A percentile compares a stretch with the other conserved stretches of the same genome.
These are phyloP conservation scores for Argyra leucocephala DNA, from an alignment of 2,888 invertebrate species.

Conservation along the genomic window DNA sequence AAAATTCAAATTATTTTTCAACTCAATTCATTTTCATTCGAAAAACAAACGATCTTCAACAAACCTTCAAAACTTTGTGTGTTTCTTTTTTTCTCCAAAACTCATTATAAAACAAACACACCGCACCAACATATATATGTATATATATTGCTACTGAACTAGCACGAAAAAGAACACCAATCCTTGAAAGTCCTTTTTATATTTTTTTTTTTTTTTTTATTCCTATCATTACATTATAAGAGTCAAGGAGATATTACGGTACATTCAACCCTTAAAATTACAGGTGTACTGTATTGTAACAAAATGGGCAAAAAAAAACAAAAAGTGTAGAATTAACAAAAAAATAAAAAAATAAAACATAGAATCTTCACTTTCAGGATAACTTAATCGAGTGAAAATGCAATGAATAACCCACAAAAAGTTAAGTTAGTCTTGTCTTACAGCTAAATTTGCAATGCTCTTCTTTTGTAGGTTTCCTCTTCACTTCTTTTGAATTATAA, in stretches of 20 bases:
- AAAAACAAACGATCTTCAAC: no score
- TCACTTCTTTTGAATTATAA: no score
- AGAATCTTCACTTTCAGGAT: background rate
- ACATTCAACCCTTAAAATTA: background rate
- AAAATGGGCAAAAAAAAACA: background rate
- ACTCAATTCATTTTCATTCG: no score
- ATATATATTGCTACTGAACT: no score
- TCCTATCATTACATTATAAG: background rate
- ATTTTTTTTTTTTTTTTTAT: background rate
- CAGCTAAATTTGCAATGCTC: background rate
- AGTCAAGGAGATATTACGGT: background rate
- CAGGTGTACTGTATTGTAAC: background rate
- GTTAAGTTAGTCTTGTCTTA: background rate
- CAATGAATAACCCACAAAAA: constrained; percentile 1
- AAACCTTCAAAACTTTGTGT: no score
- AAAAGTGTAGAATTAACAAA: background rate
- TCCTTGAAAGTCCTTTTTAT: background rate
- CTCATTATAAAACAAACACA: no score
- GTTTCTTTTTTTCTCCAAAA: no score
- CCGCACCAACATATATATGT: no score
- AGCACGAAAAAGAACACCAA: background rate
- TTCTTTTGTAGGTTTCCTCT: no score
- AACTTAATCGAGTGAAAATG: constrained; percentile 4
- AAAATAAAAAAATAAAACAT: background rate
- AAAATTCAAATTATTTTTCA: no score